Evolutionary conservation across 2,797 vertebrate species (phyloP), one percentile per base, ranked within the genome.

Genomic region (Falco rusticolus): DNA sequence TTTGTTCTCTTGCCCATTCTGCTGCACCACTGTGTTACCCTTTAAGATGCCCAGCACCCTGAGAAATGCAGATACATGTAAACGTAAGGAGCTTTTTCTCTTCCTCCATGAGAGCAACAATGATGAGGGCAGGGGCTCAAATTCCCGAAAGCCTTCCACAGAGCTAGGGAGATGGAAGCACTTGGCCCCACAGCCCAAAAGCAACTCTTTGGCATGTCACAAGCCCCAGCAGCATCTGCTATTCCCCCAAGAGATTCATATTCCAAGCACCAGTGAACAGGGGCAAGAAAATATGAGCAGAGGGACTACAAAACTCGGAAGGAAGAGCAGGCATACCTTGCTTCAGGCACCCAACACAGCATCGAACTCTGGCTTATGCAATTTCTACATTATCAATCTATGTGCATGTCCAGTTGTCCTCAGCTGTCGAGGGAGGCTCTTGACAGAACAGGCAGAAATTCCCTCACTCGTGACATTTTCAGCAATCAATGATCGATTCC

Each of bases 381-480:
- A 45, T 83, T 94, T 80, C 84, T 81, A 12, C 24, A 8, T 80
- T 63, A n/a, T 11, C 48, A 50, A 13, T 15, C 13, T 25, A 3
- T 13, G 25, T 11, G 3, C 51, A 26, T 8, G 16, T 41, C n/a
- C 29, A 48, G 50, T 65, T 87, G 64, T 21, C 31, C 25, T 60
- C 1, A 6, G 6, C 22, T 60, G 17, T 13, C 66, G 69, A 61
- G 63, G 66, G 14, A 29, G 16, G 28, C 8, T 77, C 59, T 21
- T 72, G 45, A 53, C 10, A 85, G 64, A 80, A n/a, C 21, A 54
- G 0, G 48, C 28, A 96, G 84, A 87, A 87, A 74, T 28, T 8
- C 20, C 7, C 6, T 57, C 2, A 2, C 34, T 61, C 0, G 0
- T 7, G 6, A 29, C 43, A 31, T 43, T 72, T 43, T 72, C 51